Conservation (phyloP, 2,888 invertebrate species). For the Apodemia mormo region DNA sequence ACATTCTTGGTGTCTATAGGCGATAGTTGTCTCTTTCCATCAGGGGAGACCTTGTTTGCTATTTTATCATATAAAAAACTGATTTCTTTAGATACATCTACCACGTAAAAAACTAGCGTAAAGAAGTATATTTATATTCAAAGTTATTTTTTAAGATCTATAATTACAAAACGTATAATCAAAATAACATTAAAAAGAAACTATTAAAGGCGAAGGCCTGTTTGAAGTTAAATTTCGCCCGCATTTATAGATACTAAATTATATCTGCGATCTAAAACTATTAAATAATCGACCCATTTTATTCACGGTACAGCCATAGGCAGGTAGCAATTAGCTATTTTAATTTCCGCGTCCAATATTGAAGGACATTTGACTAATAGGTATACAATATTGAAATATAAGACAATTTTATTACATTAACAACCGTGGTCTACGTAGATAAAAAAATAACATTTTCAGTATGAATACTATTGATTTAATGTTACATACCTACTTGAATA, state of each 20-base stretch:
- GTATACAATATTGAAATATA: neutral
- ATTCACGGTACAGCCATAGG: constrained; percentile 39
- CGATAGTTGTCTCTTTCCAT: no score
- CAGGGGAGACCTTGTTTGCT: no score
- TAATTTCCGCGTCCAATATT: constrained; percentile 66
- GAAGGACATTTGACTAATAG: constrained; percentile 25
- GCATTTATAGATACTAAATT: neutral
- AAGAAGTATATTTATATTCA: no score
- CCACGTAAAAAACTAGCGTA: no score
- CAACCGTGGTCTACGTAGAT: neutral
- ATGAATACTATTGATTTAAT: no score
- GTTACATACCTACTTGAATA: no score
- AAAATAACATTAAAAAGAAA: neutral
- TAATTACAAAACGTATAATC: neutral
- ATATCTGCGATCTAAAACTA: neutral
- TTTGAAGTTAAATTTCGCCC: neutral
- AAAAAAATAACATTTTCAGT: no score
- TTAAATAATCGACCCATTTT: constrained; percentile 24
- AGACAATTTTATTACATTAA: neutral
- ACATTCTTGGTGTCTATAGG: no score
- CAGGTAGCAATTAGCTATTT: constrained; percentile 67
- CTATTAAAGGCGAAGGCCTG: neutral
- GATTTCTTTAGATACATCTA: no score
- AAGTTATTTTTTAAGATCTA: no score
- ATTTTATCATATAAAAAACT: no score